Percentiles rank a stretch among this genome's conserved stretches.
phyloP scores from a whole-genome alignment of 2,888 invertebrate species.

The Phortica okadai region DNA sequence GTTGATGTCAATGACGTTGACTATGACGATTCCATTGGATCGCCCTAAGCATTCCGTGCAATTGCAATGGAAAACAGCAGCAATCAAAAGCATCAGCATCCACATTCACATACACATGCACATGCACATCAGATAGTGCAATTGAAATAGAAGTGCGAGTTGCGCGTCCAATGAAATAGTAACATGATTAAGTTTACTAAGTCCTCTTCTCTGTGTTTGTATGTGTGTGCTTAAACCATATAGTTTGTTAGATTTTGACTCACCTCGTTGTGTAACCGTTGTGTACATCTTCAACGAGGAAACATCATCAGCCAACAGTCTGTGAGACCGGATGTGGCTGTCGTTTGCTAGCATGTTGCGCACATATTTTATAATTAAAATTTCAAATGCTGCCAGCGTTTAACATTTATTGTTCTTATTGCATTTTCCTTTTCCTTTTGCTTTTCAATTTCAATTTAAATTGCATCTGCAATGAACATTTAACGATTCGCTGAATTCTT shows the following conservation, averaged over 20 bases:
- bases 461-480: conserved; percentile 7
- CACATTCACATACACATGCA: background rate
- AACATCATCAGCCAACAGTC: background rate
- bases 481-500: background rate
- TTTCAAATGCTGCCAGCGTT: conserved; percentile 48
- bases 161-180: conserved; percentile 12
- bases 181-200: conserved; percentile 20
- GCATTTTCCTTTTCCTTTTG: background rate
- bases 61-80: conserved; percentile 14
- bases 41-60: background rate
- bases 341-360: background rate
- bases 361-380: conserved; percentile 54
- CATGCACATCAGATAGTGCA: background rate
- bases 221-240: background rate
- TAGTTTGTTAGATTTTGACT: background rate
- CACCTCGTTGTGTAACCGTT: background rate
- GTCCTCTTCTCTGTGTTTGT: background rate
- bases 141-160: conserved; percentile 6
- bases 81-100: conserved; percentile 23
- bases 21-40: background rate
- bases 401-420: background rate
- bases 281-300: background rate
- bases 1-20: background rate
- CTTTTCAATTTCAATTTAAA: background rate
- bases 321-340: background rate